Evolutionary conservation across 2,888 invertebrate species (phyloP).

Genomic region (Diaprepes abbreviatus): DNA sequence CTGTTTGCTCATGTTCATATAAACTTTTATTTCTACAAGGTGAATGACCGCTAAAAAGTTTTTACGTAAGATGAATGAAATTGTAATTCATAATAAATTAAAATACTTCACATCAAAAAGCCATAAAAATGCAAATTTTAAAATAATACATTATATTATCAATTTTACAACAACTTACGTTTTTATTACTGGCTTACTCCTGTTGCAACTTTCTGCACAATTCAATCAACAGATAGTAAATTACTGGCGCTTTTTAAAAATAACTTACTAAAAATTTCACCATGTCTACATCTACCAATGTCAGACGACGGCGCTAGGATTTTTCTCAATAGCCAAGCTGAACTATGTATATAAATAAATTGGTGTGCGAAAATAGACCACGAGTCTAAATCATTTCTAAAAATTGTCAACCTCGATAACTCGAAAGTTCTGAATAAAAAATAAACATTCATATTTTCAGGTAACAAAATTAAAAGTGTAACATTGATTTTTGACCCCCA

Average conservation of each 20-base stretch:
- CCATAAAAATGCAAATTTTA: too few relatives aligned
- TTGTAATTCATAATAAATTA: too few relatives aligned
- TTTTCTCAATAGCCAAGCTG: constrained; percentile 14
- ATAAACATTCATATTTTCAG: too few relatives aligned
- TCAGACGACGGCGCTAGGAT: constrained; percentile 7
- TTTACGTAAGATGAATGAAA: too few relatives aligned
- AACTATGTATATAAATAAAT: constrained; percentile 10
- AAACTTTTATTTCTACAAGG: too few relatives aligned
- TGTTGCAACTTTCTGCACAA: neutral
- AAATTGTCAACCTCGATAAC: constrained; percentile 4
- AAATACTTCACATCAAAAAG: too few relatives aligned
- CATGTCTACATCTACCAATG: neutral
- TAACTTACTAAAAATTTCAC: constrained; percentile 7
- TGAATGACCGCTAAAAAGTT: too few relatives aligned
- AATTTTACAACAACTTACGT: neutral
- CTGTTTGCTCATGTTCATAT: too few relatives aligned
- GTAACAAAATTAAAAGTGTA: too few relatives aligned
- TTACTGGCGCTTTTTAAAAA: constrained; percentile 1
- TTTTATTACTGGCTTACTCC: neutral
- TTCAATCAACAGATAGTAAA: neutral
- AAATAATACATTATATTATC: too few relatives aligned
- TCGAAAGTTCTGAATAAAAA: neutral
- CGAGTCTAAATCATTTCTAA: constrained; percentile 1
- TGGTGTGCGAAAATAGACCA: constrained; percentile 1
- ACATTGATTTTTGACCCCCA: too few relatives aligned